Evolutionary conservation across 2,888 invertebrate species (phyloP).

Genomic region (Pollenia amentaria): DNA sequence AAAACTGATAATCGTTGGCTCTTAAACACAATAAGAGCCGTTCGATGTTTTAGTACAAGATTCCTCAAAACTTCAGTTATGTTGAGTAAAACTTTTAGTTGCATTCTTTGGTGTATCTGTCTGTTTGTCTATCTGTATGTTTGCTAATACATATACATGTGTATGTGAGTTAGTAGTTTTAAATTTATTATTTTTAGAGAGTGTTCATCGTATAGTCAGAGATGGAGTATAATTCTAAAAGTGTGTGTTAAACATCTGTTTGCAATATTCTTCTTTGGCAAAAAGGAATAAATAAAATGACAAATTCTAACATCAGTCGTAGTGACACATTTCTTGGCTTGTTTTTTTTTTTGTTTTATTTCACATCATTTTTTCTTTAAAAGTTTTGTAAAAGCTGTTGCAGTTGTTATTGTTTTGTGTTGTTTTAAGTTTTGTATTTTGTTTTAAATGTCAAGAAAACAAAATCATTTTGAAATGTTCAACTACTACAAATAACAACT

Average conservation of each 20-base stretch:
- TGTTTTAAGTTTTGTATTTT: constrained; percentile 31
- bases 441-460: constrained; percentile 73
- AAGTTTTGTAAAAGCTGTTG: constrained; percentile 42
- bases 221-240: not conserved
- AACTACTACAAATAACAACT: constrained; percentile 37
- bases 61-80: not conserved
- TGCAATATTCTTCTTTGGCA: constrained; percentile 28
- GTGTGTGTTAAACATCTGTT: constrained; percentile 53
- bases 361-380: constrained; percentile 29
- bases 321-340: constrained; percentile 70
- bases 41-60: too few relatives aligned
- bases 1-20: too few relatives aligned
- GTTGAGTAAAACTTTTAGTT: constrained; percentile 3
- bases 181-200: constrained; percentile 11
- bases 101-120: constrained; percentile 7
- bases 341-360: constrained; percentile 27
- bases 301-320: constrained; percentile 74
- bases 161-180: not conserved
- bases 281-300: constrained; percentile 68
- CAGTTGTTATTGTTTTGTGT: constrained; percentile 47
- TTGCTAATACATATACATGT: too few relatives aligned
- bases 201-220: not conserved
- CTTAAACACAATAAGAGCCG: too few relatives aligned
- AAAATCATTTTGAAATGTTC: constrained; percentile 71
- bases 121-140: not conserved